Evolutionary conservation across 2,888 invertebrate species (phyloP).

Genomic region (Aspidiotus rigidus): DNA sequence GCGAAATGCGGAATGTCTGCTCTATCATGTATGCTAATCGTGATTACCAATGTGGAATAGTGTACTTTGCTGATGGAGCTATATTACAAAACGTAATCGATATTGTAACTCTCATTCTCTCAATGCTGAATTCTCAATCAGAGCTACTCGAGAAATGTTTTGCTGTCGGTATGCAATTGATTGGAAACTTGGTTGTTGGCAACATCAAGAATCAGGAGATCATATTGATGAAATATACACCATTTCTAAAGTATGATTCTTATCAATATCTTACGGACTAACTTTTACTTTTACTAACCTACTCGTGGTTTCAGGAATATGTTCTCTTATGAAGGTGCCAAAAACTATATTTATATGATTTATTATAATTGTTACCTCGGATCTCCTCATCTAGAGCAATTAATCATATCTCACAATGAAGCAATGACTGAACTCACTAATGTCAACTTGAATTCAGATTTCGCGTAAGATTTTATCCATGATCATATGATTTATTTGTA

Average conservation of each 20-base stretch:
- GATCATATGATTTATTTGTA: neutral
- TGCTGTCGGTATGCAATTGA: conserved; percentile 25
- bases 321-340: conserved; percentile 27
- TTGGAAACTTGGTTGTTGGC: conserved; percentile 26
- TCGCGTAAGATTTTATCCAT: conserved; percentile 14
- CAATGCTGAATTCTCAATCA: conserved; percentile 20
- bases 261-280: neutral
- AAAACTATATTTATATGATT: conserved; percentile 29
- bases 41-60: conserved; percentile 27
- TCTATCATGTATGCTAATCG: conserved; percentile 24
- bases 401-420: conserved; percentile 24
- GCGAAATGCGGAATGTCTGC: conserved; percentile 28
- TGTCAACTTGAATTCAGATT: conserved; percentile 24
- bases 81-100: conserved; percentile 30
- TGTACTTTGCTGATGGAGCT: conserved; percentile 24
- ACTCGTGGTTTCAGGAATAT: conserved; percentile 11
- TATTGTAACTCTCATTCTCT: conserved; percentile 18
- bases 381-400: conserved; percentile 28
- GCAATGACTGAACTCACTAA: conserved; percentile 28
- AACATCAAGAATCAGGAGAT: conserved; percentile 30
- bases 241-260: conserved; percentile 15
- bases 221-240: conserved; percentile 25
- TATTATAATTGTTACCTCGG: conserved; percentile 29
- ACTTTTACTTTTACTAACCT: neutral
- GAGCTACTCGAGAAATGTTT: conserved; percentile 29